These are phyloP conservation scores for Eupeodes luniger DNA, from an alignment of 2,888 invertebrate species.

Conservation along the genomic window DNA sequence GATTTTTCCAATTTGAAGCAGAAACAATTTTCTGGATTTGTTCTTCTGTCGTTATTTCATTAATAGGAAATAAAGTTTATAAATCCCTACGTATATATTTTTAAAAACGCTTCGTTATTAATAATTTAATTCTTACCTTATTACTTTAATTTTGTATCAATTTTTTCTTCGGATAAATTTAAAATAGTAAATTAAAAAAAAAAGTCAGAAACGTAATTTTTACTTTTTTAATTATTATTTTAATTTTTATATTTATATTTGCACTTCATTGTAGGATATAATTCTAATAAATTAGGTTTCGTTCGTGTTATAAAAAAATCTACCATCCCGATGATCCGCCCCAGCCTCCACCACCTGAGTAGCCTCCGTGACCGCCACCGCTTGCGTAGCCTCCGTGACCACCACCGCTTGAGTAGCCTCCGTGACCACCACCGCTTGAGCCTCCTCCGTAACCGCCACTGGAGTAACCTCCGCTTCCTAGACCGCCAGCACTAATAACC, in stretches of 20 bases:
- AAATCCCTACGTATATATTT: no score
- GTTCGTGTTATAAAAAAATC: background rate
- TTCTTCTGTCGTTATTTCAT: no score
- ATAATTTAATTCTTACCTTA: no score
- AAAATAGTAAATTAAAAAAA: background rate
- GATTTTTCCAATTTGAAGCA: no score
- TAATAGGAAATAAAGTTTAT: no score
- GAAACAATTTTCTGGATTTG: no score
- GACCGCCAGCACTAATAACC: slow-evolving; percentile 50
- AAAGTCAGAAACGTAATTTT: no score
- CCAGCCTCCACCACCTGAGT: slow-evolving; percentile 22
- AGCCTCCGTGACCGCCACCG: slow-evolving; percentile 26
- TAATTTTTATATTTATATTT: slow-evolving; percentile 18
- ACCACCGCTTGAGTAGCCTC: slow-evolving; percentile 63
- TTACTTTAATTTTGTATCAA: no score
- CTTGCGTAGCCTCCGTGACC: slow-evolving; percentile 7
- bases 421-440: slow-evolving; percentile 58
- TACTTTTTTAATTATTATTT: background rate
- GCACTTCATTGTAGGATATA: slow-evolving; percentile 23
- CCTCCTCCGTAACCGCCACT: slow-evolving; percentile 74
- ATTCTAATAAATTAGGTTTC: slow-evolving; percentile 9
- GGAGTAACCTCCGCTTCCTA: slow-evolving; percentile 56
- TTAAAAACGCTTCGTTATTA: no score
- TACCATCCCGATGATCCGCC: slow-evolving; percentile 33
- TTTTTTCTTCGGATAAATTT: no score